Evolutionary conservation across 2,797 vertebrate species (phyloP).

Genomic region (Triplophysa bombifrons): DNA sequence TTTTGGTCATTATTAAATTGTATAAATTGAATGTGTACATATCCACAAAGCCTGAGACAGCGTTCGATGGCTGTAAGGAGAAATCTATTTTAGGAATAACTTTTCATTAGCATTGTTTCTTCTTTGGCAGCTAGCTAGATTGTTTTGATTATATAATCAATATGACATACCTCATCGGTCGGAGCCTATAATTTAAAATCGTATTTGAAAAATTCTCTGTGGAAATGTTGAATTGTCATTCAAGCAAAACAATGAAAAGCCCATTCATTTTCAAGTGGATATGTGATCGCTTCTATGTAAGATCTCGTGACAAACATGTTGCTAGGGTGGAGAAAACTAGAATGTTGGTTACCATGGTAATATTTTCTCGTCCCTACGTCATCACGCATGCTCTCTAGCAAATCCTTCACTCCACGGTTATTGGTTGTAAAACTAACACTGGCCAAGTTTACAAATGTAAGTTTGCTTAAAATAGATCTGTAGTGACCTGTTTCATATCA

Average conservation of each 20-base stretch:
- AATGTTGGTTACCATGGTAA: constrained; percentile 78
- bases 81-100: not conserved
- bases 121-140: not conserved
- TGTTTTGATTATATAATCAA: no score
- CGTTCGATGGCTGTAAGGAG: no score
- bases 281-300: not conserved
- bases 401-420: constrained; percentile 65
- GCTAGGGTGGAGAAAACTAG: constrained; percentile 62
- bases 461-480: constrained; percentile 9
- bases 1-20: not conserved
- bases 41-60: no score
- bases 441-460: constrained; percentile 2
- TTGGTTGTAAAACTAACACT: constrained; percentile 9
- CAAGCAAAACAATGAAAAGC: not conserved
- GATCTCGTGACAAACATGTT: not conserved
- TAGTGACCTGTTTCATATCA: constrained; percentile 28
- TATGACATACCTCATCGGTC: no score
- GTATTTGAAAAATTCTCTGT: no score
- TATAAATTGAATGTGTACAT: not conserved
- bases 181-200: not conserved
- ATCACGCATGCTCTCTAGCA: constrained; percentile 63
- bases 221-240: not conserved
- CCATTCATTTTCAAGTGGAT: not conserved
- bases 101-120: not conserved
- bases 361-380: constrained; percentile 68